These are phyloP conservation scores for Cecidostiba fungosa DNA, from an alignment of 2,888 invertebrate genomes.

Conservation along the genomic window DNA sequence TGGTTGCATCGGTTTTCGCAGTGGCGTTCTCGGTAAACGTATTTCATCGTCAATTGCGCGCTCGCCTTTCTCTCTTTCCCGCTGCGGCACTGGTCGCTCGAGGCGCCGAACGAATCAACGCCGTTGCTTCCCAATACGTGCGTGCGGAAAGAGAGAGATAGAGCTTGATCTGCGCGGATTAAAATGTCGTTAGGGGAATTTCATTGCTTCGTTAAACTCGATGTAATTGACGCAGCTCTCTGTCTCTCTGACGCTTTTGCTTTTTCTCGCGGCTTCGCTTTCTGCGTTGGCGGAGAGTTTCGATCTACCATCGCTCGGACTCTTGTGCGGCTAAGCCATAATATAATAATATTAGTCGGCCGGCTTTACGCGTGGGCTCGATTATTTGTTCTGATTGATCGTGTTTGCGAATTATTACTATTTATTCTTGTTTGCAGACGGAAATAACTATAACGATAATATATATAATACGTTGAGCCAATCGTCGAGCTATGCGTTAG, in stretches of 20 bases:
- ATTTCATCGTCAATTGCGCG: conserved; percentile 6
- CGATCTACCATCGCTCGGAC: background rate
- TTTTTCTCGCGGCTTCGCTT: background rate
- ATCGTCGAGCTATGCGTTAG: no score
- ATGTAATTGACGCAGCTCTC: conserved; percentile 29
- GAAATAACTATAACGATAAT: no score
- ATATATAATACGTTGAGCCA: no score
- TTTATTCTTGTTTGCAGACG: no score
- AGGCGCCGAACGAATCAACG: conserved; percentile 13
- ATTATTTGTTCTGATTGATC: background rate
- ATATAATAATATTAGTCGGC: no score
- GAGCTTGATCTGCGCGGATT: conserved; percentile 31
- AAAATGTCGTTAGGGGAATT: conserved; percentile 56
- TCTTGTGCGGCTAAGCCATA: background rate
- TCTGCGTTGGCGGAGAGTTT: background rate
- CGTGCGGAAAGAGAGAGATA: background rate
- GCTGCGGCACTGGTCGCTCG: background rate
- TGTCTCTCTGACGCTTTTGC: background rate
- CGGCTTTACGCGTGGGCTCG: background rate
- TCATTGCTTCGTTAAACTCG: conserved; percentile 44
- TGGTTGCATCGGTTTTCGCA: background rate
- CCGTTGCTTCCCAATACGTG: background rate
- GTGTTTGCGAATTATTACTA: background rate
- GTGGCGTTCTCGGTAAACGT: conserved; percentile 12
- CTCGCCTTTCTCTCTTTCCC: conserved; percentile 11